Evolutionary conservation across 2,113 vertebrate genomes (phyloP).

Genomic region (Gavialis gangeticus): DNA sequence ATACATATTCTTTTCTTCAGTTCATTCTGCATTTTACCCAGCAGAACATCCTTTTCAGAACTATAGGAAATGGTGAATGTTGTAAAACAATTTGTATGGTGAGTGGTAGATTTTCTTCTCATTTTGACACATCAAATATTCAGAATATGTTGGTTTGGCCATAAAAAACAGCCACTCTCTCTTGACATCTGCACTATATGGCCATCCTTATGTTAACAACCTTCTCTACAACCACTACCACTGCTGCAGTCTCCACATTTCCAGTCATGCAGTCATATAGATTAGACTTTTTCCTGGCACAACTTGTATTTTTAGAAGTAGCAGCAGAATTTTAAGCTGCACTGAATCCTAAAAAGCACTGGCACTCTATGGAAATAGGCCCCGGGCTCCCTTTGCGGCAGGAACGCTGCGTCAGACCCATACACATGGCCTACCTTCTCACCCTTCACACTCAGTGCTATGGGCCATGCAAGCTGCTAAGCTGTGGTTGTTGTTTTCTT

Average conservation of each 20-base stretch:
- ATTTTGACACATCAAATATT: not conserved
- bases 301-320: not conserved
- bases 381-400: not conserved
- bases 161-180: not conserved
- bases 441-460: not conserved
- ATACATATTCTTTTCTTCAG: fast-evolving
- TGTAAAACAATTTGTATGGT: fast-evolving
- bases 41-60: not conserved
- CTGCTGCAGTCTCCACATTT: not conserved
- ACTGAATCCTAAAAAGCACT: not conserved
- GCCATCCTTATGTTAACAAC: not conserved
- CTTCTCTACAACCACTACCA: not conserved
- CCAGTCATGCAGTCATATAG: not conserved
- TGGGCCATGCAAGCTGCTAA: not conserved
- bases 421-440: not conserved
- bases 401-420: not conserved
- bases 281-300: not conserved
- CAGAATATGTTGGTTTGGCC: not conserved
- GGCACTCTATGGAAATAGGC: not conserved
- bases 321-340: not conserved
- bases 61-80: fast-evolving
- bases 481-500: not conserved
- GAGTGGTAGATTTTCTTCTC: not conserved
- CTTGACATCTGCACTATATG: not conserved
- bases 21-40: fast-evolving